Conservation (phyloP, 2,113 vertebrate genomes). For the Columba janthina region DNA sequence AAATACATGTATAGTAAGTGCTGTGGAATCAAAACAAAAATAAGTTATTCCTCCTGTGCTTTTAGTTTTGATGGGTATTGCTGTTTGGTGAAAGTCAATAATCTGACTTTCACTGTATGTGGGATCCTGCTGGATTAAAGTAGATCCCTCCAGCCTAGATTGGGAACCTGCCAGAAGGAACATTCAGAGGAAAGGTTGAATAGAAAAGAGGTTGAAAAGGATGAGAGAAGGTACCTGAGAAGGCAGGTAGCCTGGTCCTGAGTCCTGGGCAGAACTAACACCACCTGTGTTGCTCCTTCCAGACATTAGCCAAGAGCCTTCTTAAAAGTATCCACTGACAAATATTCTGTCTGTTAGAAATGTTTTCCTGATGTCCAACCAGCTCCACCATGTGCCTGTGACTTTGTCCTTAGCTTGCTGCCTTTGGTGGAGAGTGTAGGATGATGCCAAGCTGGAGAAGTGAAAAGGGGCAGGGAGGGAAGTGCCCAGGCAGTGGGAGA, state of each 20-base stretch:
- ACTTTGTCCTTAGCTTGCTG: not conserved
- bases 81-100: not conserved
- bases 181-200: not conserved
- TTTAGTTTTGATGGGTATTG: not conserved
- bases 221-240: not conserved
- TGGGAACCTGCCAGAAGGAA: not conserved
- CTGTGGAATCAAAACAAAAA: not conserved
- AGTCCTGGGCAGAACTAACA: not conserved
- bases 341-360: not conserved
- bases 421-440: not conserved
- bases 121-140: not conserved
- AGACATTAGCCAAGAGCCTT: not conserved
- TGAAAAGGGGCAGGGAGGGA: not conserved
- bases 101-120: not conserved
- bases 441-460: not conserved
- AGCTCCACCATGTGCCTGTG: not conserved
- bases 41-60: not conserved
- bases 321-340: not conserved
- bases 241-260: not conserved
- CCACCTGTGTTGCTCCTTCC: not conserved
- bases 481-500: not conserved
- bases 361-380: not conserved
- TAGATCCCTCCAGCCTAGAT: not conserved
- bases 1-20: not conserved
- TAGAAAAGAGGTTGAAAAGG: not conserved